phyloP scores from a whole-genome alignment of 2,113 vertebrate species.

The Calyptommatus sinebrachiatus region DNA sequence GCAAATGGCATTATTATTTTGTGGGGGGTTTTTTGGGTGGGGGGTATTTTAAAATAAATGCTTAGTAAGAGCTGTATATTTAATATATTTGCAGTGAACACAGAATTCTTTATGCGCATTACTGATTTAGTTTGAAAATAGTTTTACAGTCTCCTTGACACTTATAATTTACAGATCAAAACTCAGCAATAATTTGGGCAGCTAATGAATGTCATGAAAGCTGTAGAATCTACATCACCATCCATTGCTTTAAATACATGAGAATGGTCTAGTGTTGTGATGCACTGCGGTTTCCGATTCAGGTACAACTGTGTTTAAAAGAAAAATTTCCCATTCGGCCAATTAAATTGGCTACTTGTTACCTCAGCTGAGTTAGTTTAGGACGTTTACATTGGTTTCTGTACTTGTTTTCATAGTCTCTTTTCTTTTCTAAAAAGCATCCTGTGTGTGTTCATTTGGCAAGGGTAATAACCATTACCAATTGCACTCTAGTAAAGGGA shows the following conservation, averaged over 20 bases:
- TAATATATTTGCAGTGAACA: slow-evolving; percentile 99
- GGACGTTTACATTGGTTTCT: slow-evolving; percentile 88
- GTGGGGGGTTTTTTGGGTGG: slow-evolving; percentile 59
- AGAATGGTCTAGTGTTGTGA: slow-evolving; percentile 80
- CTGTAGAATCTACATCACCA: slow-evolving; percentile 90
- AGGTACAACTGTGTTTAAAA: slow-evolving; percentile 83
- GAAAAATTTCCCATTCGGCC: slow-evolving; percentile 78
- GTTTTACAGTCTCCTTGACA: slow-evolving; percentile 94
- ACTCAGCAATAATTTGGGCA: slow-evolving; percentile 99
- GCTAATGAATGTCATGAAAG: slow-evolving; percentile 99
- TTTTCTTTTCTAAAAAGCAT: slow-evolving; percentile 74
- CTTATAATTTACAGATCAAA: slow-evolving; percentile 96
- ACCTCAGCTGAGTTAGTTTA: slow-evolving; percentile 90
- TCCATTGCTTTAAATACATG: slow-evolving; percentile 80
- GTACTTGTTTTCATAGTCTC: slow-evolving; percentile 78
- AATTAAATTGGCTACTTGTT: slow-evolving; percentile 88
- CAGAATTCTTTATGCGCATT: slow-evolving; percentile 92
- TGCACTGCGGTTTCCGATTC: slow-evolving; percentile 84
- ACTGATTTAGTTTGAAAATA: slow-evolving; percentile 96
- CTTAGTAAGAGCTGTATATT: slow-evolving; percentile 95
- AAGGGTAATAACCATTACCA: slow-evolving; percentile 59
- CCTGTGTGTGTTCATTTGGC: slow-evolving; percentile 73
- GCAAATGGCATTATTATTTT: slow-evolving; percentile 98
- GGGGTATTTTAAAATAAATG: slow-evolving; percentile 97
- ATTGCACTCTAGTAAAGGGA: slow-evolving; percentile 58